These are phyloP conservation scores for Urophycis tenuis DNA, from an alignment of 2,797 vertebrate genomes.

Conservation along the genomic window DNA sequence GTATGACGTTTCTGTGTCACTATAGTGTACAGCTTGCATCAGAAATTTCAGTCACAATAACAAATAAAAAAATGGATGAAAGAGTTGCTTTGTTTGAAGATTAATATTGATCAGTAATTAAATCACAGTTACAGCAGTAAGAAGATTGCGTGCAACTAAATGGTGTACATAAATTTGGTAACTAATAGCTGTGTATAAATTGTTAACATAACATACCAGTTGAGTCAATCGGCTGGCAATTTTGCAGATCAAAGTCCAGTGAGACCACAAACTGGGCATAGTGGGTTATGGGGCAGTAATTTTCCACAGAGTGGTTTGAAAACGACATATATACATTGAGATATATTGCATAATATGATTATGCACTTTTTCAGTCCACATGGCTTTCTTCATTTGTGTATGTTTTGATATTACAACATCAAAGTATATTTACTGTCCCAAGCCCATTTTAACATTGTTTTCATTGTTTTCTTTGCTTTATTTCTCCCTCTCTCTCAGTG, in stretches of 20 bases:
- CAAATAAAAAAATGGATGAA: background rate
- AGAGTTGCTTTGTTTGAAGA: background rate
- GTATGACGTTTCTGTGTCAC: background rate
- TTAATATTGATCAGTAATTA: background rate
- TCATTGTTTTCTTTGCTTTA: background rate
- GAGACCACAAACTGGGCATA: background rate
- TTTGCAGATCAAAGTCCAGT: background rate
- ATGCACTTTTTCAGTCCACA: slow-evolving; percentile 1
- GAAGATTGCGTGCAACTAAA: too few relatives aligned
- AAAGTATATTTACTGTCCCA: slow-evolving; percentile 12
- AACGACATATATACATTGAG: background rate
- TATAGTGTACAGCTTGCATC: background rate
- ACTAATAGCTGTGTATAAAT: background rate
- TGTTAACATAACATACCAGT: background rate
- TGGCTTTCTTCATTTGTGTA: slow-evolving; percentile 4
- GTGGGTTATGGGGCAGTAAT: too few relatives aligned
- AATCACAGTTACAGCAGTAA: background rate
- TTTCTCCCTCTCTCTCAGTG: too few relatives aligned
- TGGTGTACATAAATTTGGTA: background rate
- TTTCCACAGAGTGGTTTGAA: slow-evolving; percentile 16
- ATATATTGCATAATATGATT: slow-evolving; percentile 29
- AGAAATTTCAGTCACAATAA: background rate
- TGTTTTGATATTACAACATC: slow-evolving; percentile 10
- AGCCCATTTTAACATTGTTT: slow-evolving; percentile 22
- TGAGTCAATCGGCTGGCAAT: too few relatives aligned